Evolutionary conservation across 1,140 invertebrate genomes (phyloP).

Genomic region (Cardiocondyla obscurior): DNA sequence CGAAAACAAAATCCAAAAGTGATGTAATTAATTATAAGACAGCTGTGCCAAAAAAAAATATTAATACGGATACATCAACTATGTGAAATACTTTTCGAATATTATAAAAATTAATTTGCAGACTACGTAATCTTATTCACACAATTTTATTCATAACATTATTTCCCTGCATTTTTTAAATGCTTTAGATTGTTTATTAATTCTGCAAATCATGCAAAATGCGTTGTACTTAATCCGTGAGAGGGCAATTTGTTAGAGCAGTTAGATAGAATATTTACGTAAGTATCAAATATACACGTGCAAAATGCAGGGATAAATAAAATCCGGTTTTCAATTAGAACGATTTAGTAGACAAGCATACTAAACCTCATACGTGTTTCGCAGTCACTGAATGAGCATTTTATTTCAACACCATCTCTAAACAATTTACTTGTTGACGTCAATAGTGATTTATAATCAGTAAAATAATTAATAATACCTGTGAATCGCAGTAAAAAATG

Average conservation of each 20-base stretch:
- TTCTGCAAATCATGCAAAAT: neutral
- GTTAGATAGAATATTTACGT: neutral
- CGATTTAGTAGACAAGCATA: neutral
- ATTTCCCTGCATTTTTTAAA: neutral
- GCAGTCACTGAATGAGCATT: neutral
- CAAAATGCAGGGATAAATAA: neutral
- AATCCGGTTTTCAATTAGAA: conserved; percentile 15
- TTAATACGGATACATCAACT: too few relatives aligned
- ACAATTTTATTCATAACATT: neutral
- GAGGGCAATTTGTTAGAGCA: neutral
- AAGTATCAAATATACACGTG: neutral
- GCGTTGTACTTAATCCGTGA: neutral
- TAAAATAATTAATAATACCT: neutral
- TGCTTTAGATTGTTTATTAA: neutral
- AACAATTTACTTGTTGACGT: neutral
- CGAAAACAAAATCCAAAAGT: too few relatives aligned
- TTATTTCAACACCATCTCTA: neutral
- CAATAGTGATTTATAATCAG: neutral
- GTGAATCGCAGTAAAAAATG: neutral
- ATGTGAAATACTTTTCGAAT: too few relatives aligned
- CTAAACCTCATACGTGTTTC: neutral
- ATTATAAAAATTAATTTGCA: neutral
- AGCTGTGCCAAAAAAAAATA: too few relatives aligned
- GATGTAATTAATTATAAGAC: too few relatives aligned
- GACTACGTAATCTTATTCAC: neutral